These are phyloP conservation scores for Monoplex corrugatus DNA, from an alignment of 2,888 invertebrate species.

Conservation along the genomic window DNA sequence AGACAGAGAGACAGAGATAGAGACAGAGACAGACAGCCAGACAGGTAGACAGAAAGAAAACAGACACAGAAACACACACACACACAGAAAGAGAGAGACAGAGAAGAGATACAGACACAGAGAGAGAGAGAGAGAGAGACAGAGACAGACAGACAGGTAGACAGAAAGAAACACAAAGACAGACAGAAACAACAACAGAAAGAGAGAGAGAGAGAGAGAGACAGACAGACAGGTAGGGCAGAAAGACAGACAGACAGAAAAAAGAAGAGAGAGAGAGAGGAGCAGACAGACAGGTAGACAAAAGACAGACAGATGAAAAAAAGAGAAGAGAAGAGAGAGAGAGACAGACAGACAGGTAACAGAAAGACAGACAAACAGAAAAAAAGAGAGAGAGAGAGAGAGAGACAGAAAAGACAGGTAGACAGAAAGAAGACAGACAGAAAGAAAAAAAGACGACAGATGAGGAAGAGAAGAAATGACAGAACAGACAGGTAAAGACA, in stretches of 20 bases:
- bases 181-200: background rate
- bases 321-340: background rate
- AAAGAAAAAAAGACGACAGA: background rate
- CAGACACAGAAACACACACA: background rate
- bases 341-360: too few species aligned
- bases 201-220: background rate
- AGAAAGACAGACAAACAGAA: background rate
- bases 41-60: background rate
- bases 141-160: background rate
- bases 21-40: background rate
- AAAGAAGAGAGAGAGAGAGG: background rate
- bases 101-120: background rate
- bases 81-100: background rate
- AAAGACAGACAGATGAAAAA: background rate
- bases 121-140: slow-evolving; percentile 7
- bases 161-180: background rate
- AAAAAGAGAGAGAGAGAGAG: slow-evolving; percentile 7
- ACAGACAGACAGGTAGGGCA: background rate
- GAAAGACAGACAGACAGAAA: background rate
- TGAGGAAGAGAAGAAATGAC: too few species aligned
- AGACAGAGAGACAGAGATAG: too few species aligned
- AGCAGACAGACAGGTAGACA: background rate
- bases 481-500: too few species aligned
- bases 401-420: background rate
- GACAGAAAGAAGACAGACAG: background rate